Evolutionary conservation across 2,888 invertebrate genomes (phyloP).

Genomic region (Ophraella communa): DNA sequence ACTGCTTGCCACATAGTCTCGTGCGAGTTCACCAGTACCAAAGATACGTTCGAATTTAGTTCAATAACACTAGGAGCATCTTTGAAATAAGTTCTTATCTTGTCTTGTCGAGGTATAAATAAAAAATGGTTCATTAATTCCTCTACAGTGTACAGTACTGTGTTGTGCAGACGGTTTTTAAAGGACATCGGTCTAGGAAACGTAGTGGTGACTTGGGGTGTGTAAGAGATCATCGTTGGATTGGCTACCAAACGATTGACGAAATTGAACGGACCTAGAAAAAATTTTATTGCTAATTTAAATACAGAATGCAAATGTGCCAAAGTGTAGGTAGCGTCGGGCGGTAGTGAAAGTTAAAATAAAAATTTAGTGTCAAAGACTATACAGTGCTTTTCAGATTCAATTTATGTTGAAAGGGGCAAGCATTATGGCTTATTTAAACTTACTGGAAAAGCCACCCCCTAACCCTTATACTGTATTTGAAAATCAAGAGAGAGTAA

Average conservation of each 20-base stretch:
- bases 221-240: slow-evolving; percentile 61
- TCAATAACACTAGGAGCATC: slow-evolving; percentile 38
- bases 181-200: slow-evolving; percentile 62
- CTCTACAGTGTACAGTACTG: slow-evolving; percentile 46
- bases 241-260: slow-evolving; percentile 48
- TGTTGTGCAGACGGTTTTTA: slow-evolving; percentile 63
- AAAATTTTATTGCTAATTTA: no score
- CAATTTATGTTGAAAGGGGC: no score
- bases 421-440: no score
- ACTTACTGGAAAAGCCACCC: no score
- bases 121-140: slow-evolving; percentile 36
- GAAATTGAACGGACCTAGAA: slow-evolving; percentile 54
- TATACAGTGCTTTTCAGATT: no score
- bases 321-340: no score
- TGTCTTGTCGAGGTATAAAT: slow-evolving; percentile 40
- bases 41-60: slow-evolving; percentile 42
- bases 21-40: slow-evolving; percentile 57
- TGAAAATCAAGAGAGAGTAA: no score
- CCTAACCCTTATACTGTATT: no score
- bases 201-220: slow-evolving; percentile 60
- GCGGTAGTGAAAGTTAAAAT: no score
- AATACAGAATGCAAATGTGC: no score
- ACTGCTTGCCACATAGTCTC: slow-evolving; percentile 61
- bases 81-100: slow-evolving; percentile 41
- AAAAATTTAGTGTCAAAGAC: no score